Evolutionary conservation across 2,888 invertebrate species (phyloP).

Genomic region (Spilarctia lutea): DNA sequence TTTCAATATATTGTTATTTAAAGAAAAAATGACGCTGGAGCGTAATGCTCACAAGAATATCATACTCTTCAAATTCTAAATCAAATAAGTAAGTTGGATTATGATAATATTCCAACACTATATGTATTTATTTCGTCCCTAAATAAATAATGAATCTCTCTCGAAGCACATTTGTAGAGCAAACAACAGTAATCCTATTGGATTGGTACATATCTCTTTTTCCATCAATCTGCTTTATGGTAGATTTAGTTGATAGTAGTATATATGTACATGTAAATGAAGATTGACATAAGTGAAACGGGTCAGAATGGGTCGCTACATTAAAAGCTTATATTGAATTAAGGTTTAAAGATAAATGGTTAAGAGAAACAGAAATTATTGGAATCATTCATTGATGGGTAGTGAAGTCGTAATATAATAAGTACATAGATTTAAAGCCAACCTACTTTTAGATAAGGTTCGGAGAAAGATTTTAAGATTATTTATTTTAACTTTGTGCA

Average conservation of each 20-base stretch:
- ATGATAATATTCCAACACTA: neutral
- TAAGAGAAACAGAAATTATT: no score
- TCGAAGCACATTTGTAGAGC: neutral
- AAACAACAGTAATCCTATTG: slow-evolving; percentile 2
- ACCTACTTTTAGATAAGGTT: no score
- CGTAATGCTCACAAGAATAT: no score
- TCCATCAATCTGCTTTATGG: neutral
- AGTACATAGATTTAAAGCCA: no score
- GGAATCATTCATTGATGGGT: neutral
- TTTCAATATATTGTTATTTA: no score
- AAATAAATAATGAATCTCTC: slow-evolving; percentile 3
- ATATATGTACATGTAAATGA: neutral
- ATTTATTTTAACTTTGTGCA: no score
- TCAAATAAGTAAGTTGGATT: neutral
- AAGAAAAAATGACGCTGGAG: no score
- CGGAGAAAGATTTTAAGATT: no score
- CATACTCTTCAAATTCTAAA: neutral
- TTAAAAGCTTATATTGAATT: neutral
- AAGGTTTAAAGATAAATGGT: neutral
- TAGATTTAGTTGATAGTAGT: neutral
- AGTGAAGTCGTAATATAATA: no score
- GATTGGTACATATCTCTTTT: neutral
- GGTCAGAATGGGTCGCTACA: neutral
- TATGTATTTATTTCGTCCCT: slow-evolving; percentile 4
- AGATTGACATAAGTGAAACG: neutral